A percentile compares a stretch with the other conserved stretches of the same genome.
phyloP scores from a whole-genome alignment of 2,888 invertebrate species.

The Lysandra coridon region DNA sequence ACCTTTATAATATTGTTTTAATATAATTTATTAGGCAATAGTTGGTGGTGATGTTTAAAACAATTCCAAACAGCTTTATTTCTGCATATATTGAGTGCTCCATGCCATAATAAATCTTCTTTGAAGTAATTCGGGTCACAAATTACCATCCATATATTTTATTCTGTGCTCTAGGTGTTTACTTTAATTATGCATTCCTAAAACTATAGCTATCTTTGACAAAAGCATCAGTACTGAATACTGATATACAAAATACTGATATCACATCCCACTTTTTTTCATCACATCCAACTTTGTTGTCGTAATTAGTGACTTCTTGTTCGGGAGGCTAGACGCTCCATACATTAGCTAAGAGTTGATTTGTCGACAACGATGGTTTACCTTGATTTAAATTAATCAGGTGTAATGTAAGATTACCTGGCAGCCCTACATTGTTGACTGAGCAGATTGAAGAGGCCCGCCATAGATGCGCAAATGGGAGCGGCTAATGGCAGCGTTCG shows the following conservation, averaged over 20 bases:
- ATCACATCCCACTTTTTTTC: background rate
- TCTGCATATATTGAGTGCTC: too few relatives aligned
- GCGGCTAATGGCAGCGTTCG: conserved; percentile 75
- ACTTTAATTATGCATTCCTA: too few relatives aligned
- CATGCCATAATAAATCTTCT: too few relatives aligned
- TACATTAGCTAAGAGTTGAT: background rate
- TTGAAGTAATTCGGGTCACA: too few relatives aligned
- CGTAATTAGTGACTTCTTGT: background rate
- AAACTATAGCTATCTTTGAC: too few relatives aligned
- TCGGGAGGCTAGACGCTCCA: background rate
- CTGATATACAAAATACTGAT: background rate
- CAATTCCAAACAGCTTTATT: too few relatives aligned
- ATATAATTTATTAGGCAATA: background rate
- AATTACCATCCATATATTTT: too few relatives aligned
- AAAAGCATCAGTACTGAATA: too few relatives aligned
- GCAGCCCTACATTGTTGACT: conserved; percentile 63
- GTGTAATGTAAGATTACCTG: conserved; percentile 32
- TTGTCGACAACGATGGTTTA: background rate
- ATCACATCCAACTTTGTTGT: background rate
- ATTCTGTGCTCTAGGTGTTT: too few relatives aligned
- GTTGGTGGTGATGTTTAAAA: too few relatives aligned
- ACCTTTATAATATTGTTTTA: background rate
- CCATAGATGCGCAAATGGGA: conserved; percentile 73
- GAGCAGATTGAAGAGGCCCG: conserved; percentile 74
- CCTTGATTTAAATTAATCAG: background rate